These are phyloP conservation scores for Pionites leucogaster DNA, from an alignment of 2,113 vertebrate species.

Conservation along the genomic window DNA sequence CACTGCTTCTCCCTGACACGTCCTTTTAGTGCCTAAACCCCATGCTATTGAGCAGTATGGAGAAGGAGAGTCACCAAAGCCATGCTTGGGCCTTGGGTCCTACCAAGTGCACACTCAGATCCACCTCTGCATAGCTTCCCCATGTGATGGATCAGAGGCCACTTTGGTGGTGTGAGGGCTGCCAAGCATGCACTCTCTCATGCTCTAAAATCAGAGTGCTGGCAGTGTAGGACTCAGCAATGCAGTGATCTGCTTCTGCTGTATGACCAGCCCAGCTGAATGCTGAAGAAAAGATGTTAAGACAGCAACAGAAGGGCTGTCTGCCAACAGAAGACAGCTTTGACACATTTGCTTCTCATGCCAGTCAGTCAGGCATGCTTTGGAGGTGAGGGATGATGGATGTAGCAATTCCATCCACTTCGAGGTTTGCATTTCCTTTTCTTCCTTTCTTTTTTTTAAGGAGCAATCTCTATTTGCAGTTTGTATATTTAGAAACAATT, in stretches of 20 bases:
- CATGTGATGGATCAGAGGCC: fast-evolving
- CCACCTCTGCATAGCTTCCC: background rate
- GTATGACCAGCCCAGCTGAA: background rate
- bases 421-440: background rate
- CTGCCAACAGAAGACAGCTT: background rate
- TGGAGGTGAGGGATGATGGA: background rate
- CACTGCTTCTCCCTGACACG: fast-evolving
- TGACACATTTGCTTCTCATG: background rate
- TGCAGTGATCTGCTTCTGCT: background rate
- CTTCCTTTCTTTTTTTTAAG: background rate
- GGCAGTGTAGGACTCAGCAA: background rate
- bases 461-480: background rate
- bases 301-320: background rate
- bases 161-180: fast-evolving
- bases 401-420: background rate
- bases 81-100: fast-evolving
- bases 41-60: fast-evolving
- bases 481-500: background rate
- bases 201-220: background rate
- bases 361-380: background rate
- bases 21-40: background rate
- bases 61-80: background rate
- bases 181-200: fast-evolving
- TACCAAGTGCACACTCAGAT: fast-evolving
- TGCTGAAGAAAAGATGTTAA: background rate